Percentiles rank a stretch among this genome's conserved stretches.
phyloP scores from a whole-genome alignment of 2,797 vertebrate species.

The Cheirogaleus major region DNA sequence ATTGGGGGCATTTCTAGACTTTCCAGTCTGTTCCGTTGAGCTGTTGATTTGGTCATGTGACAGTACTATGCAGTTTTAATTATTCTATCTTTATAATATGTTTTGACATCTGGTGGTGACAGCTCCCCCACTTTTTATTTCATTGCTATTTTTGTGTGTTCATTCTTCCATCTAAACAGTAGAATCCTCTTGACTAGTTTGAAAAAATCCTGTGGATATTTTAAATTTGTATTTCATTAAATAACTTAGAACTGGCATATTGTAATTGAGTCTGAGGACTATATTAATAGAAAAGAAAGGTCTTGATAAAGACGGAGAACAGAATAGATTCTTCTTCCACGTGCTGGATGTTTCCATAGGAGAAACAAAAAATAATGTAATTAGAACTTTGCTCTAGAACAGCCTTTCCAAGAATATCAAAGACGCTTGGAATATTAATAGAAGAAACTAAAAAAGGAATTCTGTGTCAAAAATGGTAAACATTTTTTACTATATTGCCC shows the following conservation, averaged over 20 bases:
- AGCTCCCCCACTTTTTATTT: neutral
- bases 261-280: neutral
- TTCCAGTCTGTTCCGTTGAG: neutral
- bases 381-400: neutral
- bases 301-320: neutral
- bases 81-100: neutral
- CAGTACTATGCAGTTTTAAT: neutral
- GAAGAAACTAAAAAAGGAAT: neutral
- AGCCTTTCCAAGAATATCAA: slow-evolving; percentile 30
- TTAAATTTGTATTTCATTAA: slow-evolving; percentile 36
- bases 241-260: neutral
- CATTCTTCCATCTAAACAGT: neutral
- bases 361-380: slow-evolving; percentile 30
- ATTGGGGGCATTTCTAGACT: neutral
- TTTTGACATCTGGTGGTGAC: slow-evolving; percentile 7
- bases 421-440: neutral
- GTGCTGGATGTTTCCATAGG: neutral
- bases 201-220: neutral
- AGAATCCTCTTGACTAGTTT: slow-evolving; percentile 27
- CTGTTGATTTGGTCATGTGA: neutral
- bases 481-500: neutral
- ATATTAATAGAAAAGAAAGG: neutral
- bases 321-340: neutral
- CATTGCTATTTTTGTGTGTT: neutral
- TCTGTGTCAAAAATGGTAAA: neutral